A percentile compares a stretch with the other conserved stretches of the same genome.
Evolutionary conservation across 2,888 invertebrate species (phyloP).

Genomic region (Herminia tarsipennalis): DNA sequence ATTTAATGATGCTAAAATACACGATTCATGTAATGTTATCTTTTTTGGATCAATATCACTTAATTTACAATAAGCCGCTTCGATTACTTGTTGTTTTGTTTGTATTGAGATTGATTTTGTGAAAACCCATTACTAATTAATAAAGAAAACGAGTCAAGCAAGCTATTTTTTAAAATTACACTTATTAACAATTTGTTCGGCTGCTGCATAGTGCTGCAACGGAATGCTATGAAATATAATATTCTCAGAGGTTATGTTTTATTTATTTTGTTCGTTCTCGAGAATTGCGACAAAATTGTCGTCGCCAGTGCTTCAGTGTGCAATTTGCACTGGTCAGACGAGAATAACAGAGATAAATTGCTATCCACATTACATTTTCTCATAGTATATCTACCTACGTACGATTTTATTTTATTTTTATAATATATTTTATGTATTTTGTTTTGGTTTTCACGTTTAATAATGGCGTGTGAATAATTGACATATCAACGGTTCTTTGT

Average conservation of each 20-base stretch:
- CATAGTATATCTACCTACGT: constrained; percentile 2
- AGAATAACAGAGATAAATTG: constrained; percentile 24
- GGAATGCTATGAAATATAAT: too few relatives aligned
- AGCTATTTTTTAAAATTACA: too few relatives aligned
- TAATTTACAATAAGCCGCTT: too few relatives aligned
- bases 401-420: constrained; percentile 6
- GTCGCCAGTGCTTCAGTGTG: constrained; percentile 5
- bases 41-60: too few relatives aligned
- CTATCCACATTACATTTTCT: constrained; percentile 23
- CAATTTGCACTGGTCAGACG: constrained; percentile 7
- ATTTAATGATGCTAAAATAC: too few relatives aligned
- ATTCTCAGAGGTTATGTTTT: constrained; percentile 23
- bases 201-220: constrained; percentile 22
- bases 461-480: not conserved
- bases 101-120: too few relatives aligned
- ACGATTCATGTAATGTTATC: too few relatives aligned
- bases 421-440: constrained; percentile 1
- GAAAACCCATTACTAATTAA: too few relatives aligned
- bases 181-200: not conserved
- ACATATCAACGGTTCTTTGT: too few relatives aligned
- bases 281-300: constrained; percentile 28
- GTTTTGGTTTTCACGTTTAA: not conserved
- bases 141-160: too few relatives aligned
- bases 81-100: too few relatives aligned
- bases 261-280: constrained; percentile 33